Base-by-base conservation (phyloP, 2,888 invertebrate genomes). In the Epistrophe grossulariae region DNA sequence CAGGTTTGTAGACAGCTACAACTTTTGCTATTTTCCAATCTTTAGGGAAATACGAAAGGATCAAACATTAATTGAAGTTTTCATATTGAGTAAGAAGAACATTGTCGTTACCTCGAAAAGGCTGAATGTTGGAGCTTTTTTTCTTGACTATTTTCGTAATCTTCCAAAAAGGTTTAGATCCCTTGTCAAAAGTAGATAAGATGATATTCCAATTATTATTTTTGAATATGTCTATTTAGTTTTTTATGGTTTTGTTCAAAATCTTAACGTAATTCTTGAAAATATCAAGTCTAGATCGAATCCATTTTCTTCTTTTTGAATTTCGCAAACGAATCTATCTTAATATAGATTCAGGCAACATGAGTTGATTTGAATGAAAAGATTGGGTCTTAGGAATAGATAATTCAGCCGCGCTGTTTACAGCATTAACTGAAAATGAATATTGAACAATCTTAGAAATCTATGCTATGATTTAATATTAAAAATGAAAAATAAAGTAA, bases 301-400 rank as follows among this genome's bases (percentile, higher is more conserved):
- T 59, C 57, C 31, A 38, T 17, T 38, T 59, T 59, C 59, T 38
- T 59, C 59, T 38, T 38, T 38, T 17, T 9, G 60, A 11, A 60
- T 60, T 60, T 5, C 40, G 40, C 38, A 60, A 10, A n/a, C 40
- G 19, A 19, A 40, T 38, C 9, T 38, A 17, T n/a, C 38, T 2
- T 38, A 59, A 59, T 2, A 59, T 31, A 17, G 9, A 60, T 7
- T 40, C 17, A 13, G 60, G 40, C 4, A 60, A 60, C 11, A 40
- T 19, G 11, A 13, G 10, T 40, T 19, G 19, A 11, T 60, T 60
- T 40, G 13, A 3, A 40, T 60, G 13, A 40, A 60, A 17, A 19
- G 38, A 19, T 40, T 60, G 60, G 13, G 35, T 59, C 59, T 59
- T 59, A 59, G 59, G 59, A 59, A 59, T 35, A n/a, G n/a, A n/a